These are phyloP conservation scores for Lucilia sericata DNA, from an alignment of 1,140 invertebrate species.

Conservation along the genomic window DNA sequence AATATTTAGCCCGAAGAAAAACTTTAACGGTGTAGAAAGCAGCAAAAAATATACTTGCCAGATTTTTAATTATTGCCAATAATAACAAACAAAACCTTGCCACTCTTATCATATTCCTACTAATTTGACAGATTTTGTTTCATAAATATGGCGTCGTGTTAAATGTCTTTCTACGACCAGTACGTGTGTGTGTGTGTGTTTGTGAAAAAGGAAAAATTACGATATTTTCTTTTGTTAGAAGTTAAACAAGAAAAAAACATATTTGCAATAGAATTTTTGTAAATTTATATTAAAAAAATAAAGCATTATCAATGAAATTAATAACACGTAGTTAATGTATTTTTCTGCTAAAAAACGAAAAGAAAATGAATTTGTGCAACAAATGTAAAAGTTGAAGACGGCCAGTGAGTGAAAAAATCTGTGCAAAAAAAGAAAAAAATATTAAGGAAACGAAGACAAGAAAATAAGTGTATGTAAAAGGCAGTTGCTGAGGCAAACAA, in stretches of 20 bases:
- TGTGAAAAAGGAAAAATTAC: constrained; percentile 41
- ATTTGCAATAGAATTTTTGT: constrained; percentile 32
- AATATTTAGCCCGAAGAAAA: no score
- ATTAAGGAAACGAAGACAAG: constrained; percentile 53
- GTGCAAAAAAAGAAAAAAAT: constrained; percentile 49
- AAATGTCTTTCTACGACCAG: constrained; percentile 29
- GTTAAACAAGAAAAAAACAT: constrained; percentile 35
- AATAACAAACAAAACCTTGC: no score
- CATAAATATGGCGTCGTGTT: constrained; percentile 34
- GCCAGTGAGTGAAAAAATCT: constrained; percentile 35
- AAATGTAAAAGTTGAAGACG: constrained; percentile 39
- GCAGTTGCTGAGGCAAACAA: constrained; percentile 41
- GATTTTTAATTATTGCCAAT: no score
- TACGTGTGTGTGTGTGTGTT: constrained; percentile 29
- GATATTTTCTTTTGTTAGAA: constrained; percentile 44
- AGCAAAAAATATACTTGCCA: no score
- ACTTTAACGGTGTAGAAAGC: no score
- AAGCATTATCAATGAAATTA: not conserved
- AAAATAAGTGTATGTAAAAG: constrained; percentile 18
- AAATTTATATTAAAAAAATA: constrained; percentile 21
- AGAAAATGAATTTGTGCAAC: constrained; percentile 49
- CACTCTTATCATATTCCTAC: no score
- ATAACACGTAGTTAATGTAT: constrained; percentile 20
- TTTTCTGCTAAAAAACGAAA: constrained; percentile 27
- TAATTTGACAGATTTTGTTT: no score